Base-by-base conservation (phyloP, 2,113 vertebrate species). In the Xerus inauris region DNA sequence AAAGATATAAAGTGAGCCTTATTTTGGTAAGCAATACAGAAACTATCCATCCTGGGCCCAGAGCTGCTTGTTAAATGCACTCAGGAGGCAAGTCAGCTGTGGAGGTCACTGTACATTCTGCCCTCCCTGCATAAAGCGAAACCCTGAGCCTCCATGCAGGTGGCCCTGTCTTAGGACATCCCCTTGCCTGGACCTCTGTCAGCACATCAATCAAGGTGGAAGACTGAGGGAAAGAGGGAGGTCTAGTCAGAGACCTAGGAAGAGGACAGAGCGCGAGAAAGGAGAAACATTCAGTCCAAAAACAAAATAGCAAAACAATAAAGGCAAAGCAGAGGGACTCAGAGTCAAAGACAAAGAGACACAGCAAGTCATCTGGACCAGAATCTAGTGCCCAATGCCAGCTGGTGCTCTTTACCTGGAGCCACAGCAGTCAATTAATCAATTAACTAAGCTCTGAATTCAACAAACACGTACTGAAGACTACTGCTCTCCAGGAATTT, bases 21-120 rank as follows among this genome's bases (percentile, higher is more conserved):
- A 67, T 82, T 82, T 90, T 82, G 87, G 72, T 94, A 87, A 90
- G 94, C 76, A 92, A 51, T 76, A 49, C 94, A 76, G 5, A 93
- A 81, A 28, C 10, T 64, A 69, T 80, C 57, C 47, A 5, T 64
- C 81, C n/a, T 47, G 19, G 84, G 77, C 57, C 42, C 62, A 83
- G 67, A 42, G 62, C 40, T 40, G 38, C 82, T 80, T 38, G 42
- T 86, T 83, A 85, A 92, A 45, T 45, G 49, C 6, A 54, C 69
- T 67, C 9, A 17, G 83, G n/a, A 79, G 32, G 64, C 62, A 71
- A 59, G 24, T 76, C 62, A 28, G 38, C 51, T 32, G 57, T 3
- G 2, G 45, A 85, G 84, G 65, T 72, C 85, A 17, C 40, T 14
- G 91, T 16, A 59, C 28, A 62, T 62, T 65, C 83, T 10, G 0